Evolutionary conservation across 2,113 vertebrate genomes (phyloP).

Genomic region (Alectura lathami): DNA sequence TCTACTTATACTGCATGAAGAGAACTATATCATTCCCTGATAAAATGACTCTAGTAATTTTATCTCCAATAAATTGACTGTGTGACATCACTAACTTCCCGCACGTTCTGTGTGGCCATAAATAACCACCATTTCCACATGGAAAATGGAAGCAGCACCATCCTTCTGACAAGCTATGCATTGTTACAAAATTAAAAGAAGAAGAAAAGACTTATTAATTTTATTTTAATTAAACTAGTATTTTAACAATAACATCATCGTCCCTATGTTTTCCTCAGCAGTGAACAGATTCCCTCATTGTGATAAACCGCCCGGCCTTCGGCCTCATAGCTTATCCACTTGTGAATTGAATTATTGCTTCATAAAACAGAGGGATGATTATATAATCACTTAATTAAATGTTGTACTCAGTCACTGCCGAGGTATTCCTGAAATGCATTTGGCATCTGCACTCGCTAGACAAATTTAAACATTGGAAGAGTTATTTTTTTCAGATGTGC

Average conservation of each 20-base stretch:
- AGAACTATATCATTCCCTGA: constrained; percentile 36
- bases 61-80: constrained; percentile 48
- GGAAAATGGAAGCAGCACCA: not conserved
- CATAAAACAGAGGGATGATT: constrained; percentile 69
- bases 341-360: constrained; percentile 71
- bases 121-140: not conserved
- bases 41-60: constrained; percentile 57
- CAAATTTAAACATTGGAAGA: constrained; percentile 32
- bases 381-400: constrained; percentile 77
- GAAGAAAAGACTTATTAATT: constrained; percentile 29
- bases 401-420: constrained; percentile 65
- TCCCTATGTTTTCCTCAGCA: constrained; percentile 52
- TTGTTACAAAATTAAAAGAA: not conserved
- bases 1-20: not conserved
- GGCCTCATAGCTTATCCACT: constrained; percentile 54
- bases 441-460: constrained; percentile 27
- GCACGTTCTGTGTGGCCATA: constrained; percentile 25
- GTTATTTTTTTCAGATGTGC: constrained; percentile 42
- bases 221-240: constrained; percentile 59
- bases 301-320: constrained; percentile 63
- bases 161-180: not conserved
- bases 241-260: constrained; percentile 52
- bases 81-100: constrained; percentile 52
- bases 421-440: constrained; percentile 66
- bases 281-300: constrained; percentile 58